These are phyloP conservation scores for Cantharis lateralis DNA, from an alignment of 2,888 invertebrate species.

Conservation along the genomic window DNA sequence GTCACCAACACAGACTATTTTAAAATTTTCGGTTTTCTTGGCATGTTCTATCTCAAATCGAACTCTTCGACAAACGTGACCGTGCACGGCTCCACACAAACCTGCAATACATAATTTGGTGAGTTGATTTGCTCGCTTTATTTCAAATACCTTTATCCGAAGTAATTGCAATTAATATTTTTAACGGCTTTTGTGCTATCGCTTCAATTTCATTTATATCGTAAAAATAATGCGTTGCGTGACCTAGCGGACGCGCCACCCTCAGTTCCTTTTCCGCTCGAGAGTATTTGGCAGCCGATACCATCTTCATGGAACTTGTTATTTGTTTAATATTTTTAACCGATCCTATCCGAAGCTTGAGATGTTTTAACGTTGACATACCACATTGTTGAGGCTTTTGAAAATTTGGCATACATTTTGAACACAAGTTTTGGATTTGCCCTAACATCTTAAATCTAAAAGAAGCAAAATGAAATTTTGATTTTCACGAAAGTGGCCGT, in stretches of 20 bases:
- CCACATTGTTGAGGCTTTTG: neutral
- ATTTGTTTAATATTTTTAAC: neutral
- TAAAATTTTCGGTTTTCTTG: neutral
- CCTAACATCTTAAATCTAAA: neutral
- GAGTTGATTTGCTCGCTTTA: neutral
- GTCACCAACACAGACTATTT: neutral
- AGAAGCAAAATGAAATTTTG: neutral
- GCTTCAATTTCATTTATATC: neutral
- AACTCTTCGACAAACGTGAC: neutral
- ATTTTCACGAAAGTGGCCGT: neutral
- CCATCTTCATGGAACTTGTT: neutral
- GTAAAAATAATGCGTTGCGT: neutral
- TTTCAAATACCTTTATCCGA: neutral
- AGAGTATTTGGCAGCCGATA: neutral
- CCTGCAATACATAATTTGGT: neutral
- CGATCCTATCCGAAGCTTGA: neutral
- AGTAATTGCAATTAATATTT: neutral
- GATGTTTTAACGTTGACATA: neutral
- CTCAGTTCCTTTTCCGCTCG: neutral
- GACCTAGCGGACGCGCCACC: neutral
- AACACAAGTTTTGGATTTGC: neutral
- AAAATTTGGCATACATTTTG: neutral
- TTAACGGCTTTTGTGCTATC: neutral
- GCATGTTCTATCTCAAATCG: neutral
- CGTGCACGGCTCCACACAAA: neutral